Evolutionary conservation across 1,140 invertebrate genomes (phyloP).

Genomic region (Drosophila paulistorum): DNA sequence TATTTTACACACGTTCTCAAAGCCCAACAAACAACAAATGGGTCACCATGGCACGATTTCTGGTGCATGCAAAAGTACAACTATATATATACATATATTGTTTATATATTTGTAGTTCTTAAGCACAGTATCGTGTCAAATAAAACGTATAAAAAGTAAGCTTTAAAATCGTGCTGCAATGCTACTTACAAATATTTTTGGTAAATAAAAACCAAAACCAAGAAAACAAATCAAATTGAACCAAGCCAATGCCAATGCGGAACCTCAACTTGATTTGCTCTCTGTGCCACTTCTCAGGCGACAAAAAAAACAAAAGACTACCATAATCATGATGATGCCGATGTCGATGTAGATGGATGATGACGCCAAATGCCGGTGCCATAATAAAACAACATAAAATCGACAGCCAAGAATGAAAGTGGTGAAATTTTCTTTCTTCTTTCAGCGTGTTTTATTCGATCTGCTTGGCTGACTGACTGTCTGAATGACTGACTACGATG

Average conservation of each 20-base stretch:
- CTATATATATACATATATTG: neutral
- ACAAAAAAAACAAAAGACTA: conserved; percentile 27
- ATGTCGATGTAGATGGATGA: conserved; percentile 27
- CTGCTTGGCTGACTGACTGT: conserved; percentile 16
- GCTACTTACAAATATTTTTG: conserved; percentile 54
- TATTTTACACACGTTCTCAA: conserved; percentile 47
- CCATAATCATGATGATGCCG: conserved; percentile 13
- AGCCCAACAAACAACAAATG: conserved; percentile 36
- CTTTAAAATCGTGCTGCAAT: conserved; percentile 62
- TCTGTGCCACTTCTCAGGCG: conserved; percentile 56
- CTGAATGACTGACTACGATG: conserved; percentile 6
- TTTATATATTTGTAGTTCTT: conserved; percentile 42
- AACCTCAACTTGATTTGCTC: conserved; percentile 32
- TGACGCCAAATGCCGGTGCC: conserved; percentile 50
- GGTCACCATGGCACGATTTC: conserved; percentile 62
- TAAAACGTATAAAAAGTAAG: conserved; percentile 44
- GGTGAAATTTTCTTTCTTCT: conserved; percentile 61
- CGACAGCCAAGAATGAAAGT: conserved; percentile 68
- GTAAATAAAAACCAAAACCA: conserved; percentile 52
- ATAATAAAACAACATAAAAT: conserved; percentile 57
- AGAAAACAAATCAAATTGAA: conserved; percentile 13
- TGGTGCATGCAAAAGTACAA: conserved; percentile 18
- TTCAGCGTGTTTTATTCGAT: conserved; percentile 16
- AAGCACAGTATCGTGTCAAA: conserved; percentile 58
- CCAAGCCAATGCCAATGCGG: conserved; percentile 52